Evolutionary conservation across 2,888 invertebrate genomes (phyloP).

Genomic region (Netelia melanura): DNA sequence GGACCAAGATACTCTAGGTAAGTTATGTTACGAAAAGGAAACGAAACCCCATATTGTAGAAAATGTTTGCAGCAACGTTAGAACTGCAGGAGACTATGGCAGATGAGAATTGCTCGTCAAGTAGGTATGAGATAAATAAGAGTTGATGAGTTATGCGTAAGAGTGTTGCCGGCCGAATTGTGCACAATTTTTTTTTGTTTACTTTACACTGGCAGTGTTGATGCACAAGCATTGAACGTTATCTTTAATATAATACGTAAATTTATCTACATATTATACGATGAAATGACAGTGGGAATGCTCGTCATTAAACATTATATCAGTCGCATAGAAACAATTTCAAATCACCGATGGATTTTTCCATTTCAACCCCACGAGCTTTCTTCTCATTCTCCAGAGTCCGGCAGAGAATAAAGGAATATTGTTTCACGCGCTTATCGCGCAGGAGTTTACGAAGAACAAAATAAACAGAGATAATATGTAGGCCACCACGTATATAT

Average conservation of each 20-base stretch:
- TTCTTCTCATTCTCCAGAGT: too few species aligned
- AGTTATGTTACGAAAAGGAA: slow-evolving; percentile 54
- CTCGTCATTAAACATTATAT: background rate
- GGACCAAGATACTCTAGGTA: slow-evolving; percentile 83
- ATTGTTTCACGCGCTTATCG: background rate
- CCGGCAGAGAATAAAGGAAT: too few species aligned
- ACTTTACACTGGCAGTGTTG: slow-evolving; percentile 49
- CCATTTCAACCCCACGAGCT: too few species aligned
- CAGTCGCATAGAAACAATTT: too few species aligned
- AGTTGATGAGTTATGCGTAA: slow-evolving; percentile 51
- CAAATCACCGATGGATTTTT: too few species aligned
- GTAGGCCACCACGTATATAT: slow-evolving; percentile 42
- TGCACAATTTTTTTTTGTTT: slow-evolving; percentile 50
- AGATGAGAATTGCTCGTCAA: slow-evolving; percentile 58
- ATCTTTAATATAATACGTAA: slow-evolving; percentile 7
- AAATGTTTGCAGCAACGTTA: slow-evolving; percentile 58
- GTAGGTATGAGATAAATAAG: slow-evolving; percentile 60
- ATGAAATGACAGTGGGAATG: slow-evolving; percentile 32
- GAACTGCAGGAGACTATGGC: slow-evolving; percentile 46
- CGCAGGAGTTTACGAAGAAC: background rate
- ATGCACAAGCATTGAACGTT: slow-evolving; percentile 40
- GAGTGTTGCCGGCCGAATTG: slow-evolving; percentile 50
- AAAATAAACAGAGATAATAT: background rate
- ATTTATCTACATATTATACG: background rate
- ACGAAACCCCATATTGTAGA: slow-evolving; percentile 25